Evolutionary conservation across 2,113 vertebrate species (phyloP).

Genomic region (Camelus dromedarius): DNA sequence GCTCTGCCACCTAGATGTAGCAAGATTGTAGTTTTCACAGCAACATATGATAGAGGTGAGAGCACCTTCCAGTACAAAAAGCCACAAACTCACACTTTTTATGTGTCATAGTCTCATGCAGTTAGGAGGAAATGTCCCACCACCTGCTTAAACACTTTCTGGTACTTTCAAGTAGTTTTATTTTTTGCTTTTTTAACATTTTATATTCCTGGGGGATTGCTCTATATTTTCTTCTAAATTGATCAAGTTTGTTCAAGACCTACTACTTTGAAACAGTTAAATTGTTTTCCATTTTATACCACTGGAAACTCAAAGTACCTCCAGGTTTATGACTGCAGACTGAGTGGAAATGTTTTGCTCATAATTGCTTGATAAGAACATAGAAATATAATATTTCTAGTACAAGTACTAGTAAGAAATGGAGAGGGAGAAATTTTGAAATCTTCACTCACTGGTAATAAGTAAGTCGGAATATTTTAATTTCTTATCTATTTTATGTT

Average conservation of each 20-base stretch:
- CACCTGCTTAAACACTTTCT: neutral
- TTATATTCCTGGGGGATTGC: neutral
- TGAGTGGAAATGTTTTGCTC: neutral
- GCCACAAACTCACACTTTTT: neutral
- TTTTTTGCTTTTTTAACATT: neutral
- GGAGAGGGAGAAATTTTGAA: neutral
- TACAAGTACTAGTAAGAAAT: neutral
- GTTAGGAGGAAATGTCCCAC: neutral
- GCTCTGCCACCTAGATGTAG: neutral
- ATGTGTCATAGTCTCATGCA: neutral
- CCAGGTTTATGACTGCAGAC: accelerated
- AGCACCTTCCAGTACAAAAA: neutral
- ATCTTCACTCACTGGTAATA: neutral
- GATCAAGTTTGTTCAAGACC: neutral
- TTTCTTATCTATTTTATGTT: neutral
- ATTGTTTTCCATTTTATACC: neutral
- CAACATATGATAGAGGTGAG: neutral
- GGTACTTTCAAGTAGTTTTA: neutral
- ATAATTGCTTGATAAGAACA: neutral
- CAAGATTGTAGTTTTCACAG: neutral
- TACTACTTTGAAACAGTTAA: neutral
- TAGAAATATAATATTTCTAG: neutral
- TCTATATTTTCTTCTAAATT: neutral
- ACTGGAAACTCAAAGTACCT: neutral
- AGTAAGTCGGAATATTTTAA: neutral